Evolutionary conservation across 2,113 vertebrate genomes (phyloP).

Genomic region (Thymallus thymallus): DNA sequence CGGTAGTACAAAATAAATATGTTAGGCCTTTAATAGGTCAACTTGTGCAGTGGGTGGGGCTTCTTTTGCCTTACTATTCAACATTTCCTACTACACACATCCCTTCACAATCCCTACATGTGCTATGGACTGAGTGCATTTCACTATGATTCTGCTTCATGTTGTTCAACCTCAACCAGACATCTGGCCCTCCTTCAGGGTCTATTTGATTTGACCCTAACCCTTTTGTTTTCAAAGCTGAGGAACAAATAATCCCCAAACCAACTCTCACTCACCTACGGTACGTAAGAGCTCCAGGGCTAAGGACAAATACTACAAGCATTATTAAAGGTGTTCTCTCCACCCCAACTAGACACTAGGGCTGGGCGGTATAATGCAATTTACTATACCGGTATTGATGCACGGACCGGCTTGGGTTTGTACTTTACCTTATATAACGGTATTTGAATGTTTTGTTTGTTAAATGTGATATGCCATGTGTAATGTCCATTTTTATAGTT

Average conservation of each 20-base stretch:
- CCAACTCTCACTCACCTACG: slow-evolving; percentile 25
- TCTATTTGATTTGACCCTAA: slow-evolving; percentile 28
- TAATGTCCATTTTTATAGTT: too few relatives aligned
- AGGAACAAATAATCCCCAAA: slow-evolving; percentile 17
- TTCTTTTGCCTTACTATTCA: background rate
- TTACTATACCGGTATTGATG: too few relatives aligned
- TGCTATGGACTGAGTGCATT: background rate
- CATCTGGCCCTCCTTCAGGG: slow-evolving; percentile 39
- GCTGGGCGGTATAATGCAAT: too few relatives aligned
- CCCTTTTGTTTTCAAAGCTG: slow-evolving; percentile 45
- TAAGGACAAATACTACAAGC: slow-evolving; percentile 22
- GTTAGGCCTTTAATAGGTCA: too few relatives aligned
- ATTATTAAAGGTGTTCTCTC: slow-evolving; percentile 9
- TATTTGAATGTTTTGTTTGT: too few relatives aligned
- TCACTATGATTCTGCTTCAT: slow-evolving; percentile 14
- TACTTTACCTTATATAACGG: too few relatives aligned
- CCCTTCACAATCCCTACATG: too few relatives aligned
- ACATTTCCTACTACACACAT: background rate
- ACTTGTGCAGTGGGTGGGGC: too few relatives aligned
- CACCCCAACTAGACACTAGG: background rate
- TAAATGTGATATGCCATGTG: too few relatives aligned
- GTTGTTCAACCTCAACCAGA: slow-evolving; percentile 45
- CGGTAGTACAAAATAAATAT: too few relatives aligned
- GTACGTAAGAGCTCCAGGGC: slow-evolving; percentile 40
- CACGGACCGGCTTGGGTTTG: too few relatives aligned